A percentile compares a stretch with the other conserved stretches of the same genome.
phyloP scores from a whole-genome alignment of 2,888 invertebrate genomes.

The Caenorhabditis virilis region DNA sequence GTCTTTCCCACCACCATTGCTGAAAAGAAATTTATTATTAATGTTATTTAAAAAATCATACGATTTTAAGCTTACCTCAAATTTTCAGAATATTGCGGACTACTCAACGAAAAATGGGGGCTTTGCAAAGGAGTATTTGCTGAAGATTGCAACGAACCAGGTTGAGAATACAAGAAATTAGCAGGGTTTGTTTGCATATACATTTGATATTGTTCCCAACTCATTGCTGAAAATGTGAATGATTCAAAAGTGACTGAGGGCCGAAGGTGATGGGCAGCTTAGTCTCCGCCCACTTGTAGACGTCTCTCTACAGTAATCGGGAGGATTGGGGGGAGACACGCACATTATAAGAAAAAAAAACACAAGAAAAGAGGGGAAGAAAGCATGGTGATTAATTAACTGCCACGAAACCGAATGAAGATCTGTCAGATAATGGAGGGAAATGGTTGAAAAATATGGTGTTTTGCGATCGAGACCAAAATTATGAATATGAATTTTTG shows the following conservation, averaged over 20 bases:
- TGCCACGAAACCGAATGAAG: slow-evolving; percentile 27
- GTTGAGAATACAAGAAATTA: slow-evolving; percentile 13
- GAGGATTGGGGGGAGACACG: slow-evolving; percentile 14
- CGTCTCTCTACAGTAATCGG: slow-evolving; percentile 32
- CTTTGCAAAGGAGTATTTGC: slow-evolving; percentile 45
- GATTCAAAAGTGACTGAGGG: background rate
- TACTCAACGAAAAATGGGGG: slow-evolving; percentile 35
- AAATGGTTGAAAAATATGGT: background rate
- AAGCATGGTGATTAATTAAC: slow-evolving; percentile 26
- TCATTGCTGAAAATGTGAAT: slow-evolving; percentile 9
- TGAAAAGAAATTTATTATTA: slow-evolving; percentile 4
- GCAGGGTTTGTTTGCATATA: slow-evolving; percentile 26
- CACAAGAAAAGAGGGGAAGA: background rate
- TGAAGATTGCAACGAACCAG: slow-evolving; percentile 15
- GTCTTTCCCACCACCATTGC: slow-evolving; percentile 23
- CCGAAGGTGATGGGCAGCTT: slow-evolving; percentile 4
- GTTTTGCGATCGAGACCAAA: background rate
- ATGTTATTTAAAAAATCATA: background rate
- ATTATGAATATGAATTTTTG: too few species aligned
- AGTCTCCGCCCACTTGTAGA: slow-evolving; percentile 31
- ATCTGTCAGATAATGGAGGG: background rate
- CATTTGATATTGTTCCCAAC: slow-evolving; percentile 42
- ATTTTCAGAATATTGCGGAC: slow-evolving; percentile 18
- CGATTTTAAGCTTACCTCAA: too few species aligned
- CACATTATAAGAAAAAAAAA: slow-evolving; percentile 5